A percentile compares a stretch with the other conserved stretches of the same genome.
Evolutionary conservation across 2,888 invertebrate species (phyloP).

Genomic region (Melieria crassipennis): DNA sequence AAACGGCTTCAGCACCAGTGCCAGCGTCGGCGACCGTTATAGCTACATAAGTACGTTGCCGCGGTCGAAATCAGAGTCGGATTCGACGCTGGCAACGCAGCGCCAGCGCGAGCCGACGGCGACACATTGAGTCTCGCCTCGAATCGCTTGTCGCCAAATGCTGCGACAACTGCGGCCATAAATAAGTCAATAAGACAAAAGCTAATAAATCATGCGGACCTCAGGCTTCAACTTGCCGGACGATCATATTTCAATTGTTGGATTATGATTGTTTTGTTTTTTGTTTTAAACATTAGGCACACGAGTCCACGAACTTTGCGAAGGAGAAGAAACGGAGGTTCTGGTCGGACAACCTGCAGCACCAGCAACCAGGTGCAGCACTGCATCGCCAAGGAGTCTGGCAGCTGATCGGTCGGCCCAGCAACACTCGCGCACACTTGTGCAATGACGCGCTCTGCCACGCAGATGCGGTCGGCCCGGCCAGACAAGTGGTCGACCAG

Average conservation of each 20-base stretch:
- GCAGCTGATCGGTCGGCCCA: background rate
- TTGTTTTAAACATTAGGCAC: no score
- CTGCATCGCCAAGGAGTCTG: no score
- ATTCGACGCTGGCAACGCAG: no score
- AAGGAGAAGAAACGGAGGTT: no score
- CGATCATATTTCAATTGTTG: constrained; percentile 12
- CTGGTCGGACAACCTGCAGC: no score
- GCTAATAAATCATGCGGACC: constrained; percentile 2
- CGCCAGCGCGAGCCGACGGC: background rate
- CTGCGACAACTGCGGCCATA: constrained; percentile 3
- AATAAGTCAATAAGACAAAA: constrained; percentile 11
- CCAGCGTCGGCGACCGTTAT: background rate
- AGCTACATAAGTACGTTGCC: no score
- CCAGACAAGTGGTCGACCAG: no score
- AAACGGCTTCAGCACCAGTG: background rate
- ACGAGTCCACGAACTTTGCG: no score
- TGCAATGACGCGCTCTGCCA: background rate
- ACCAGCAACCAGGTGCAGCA: no score
- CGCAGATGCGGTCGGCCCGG: background rate
- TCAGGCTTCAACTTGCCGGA: constrained; percentile 1
- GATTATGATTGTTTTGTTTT: background rate
- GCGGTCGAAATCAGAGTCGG: no score
- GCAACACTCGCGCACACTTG: background rate
- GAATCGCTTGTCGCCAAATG: background rate
- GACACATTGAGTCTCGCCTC: background rate